Percentiles rank a stretch among this genome's conserved stretches.
Conservation (phyloP, 2,888 invertebrate species). For the Yponomeuta cagnagella region DNA sequence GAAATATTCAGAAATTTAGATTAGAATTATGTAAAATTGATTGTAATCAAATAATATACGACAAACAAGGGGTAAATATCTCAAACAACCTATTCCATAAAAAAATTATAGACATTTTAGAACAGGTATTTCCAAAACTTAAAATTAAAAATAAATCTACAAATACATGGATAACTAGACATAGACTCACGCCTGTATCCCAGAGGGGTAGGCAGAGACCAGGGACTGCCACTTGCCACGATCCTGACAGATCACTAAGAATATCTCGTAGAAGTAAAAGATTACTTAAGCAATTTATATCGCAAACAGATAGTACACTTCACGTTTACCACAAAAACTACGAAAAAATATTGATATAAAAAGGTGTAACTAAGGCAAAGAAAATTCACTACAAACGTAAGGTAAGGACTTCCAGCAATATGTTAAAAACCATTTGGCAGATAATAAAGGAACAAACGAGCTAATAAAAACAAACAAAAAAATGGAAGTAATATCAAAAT, state of each 20-base stretch:
- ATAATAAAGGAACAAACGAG: conserved; percentile 1
- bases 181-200: too few species aligned
- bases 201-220: too few species aligned
- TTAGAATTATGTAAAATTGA: not conserved
- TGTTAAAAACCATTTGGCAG: not conserved
- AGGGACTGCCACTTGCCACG: too few species aligned
- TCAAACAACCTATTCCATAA: not conserved
- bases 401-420: not conserved
- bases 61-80: not conserved
- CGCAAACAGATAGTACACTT: not conserved
- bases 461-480: not conserved
- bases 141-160: not conserved
- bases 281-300: not conserved
- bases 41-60: conserved; percentile 5
- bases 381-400: not conserved
- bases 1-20: not conserved
- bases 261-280: not conserved
- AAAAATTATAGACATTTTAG: not conserved
- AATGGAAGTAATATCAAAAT: not conserved
- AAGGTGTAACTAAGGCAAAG: not conserved
- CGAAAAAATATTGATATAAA: not conserved
- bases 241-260: not conserved
- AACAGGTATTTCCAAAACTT: not conserved
- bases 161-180: not conserved
- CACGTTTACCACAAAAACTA: not conserved